A percentile compares a stretch with the other conserved stretches of the same genome.
phyloP scores from a whole-genome alignment of 2,797 vertebrate genomes.

The Potorous gilbertii region DNA sequence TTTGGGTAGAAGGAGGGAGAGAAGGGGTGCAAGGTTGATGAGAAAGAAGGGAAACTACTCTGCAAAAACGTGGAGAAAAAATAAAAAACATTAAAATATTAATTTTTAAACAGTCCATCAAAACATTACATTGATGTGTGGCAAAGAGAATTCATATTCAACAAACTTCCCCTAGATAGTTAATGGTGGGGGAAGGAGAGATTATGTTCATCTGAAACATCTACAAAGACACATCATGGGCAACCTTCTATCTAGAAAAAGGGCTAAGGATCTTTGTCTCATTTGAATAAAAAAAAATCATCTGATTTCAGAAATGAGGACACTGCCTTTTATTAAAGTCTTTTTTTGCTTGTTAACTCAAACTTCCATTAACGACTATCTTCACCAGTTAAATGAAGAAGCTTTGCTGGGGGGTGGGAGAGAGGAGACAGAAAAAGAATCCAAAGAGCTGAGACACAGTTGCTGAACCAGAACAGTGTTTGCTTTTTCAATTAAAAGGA shows the following conservation, averaged over 20 bases:
- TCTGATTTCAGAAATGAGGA: conserved; percentile 62
- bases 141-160: conserved; percentile 67
- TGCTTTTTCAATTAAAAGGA: conserved; percentile 80
- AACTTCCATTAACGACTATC: conserved; percentile 55
- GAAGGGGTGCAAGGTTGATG: conserved; percentile 67
- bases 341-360: conserved; percentile 72
- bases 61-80: conserved; percentile 57
- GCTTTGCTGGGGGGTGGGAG: conserved; percentile 18
- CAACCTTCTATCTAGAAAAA: conserved; percentile 60
- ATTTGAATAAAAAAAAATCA: conserved; percentile 64
- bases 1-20: conserved; percentile 59
- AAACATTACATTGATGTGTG: conserved; percentile 59
- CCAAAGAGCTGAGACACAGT: conserved; percentile 56
- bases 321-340: not conserved
- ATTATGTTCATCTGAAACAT: conserved; percentile 61
- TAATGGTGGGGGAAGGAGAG: conserved; percentile 68
- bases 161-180: conserved; percentile 46
- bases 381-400: conserved; percentile 75
- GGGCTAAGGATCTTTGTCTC: conserved; percentile 53
- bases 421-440: conserved; percentile 58
- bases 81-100: conserved; percentile 47
- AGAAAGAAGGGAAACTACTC: conserved; percentile 47
- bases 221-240: conserved; percentile 65
- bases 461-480: conserved; percentile 74
- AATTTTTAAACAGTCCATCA: conserved; percentile 57